Percentiles rank a stretch among this genome's conserved stretches.
Evolutionary conservation across 2,797 vertebrate species (phyloP).

Genomic region (Danio albolineatus): DNA sequence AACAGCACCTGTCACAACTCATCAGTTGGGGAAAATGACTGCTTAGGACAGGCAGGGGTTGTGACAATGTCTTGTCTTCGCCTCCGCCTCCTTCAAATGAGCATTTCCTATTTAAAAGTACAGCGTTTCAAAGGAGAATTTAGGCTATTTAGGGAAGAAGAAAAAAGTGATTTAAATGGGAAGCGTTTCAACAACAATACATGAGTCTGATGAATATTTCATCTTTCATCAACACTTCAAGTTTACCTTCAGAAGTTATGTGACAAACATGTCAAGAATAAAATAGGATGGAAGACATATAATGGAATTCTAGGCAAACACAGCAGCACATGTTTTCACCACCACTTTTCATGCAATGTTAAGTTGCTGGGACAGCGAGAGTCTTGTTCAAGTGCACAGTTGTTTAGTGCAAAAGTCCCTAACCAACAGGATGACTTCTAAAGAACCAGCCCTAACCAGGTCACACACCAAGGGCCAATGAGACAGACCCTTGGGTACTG

Average conservation of each 20-base stretch:
- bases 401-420: not conserved
- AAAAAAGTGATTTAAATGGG: not conserved
- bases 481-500: too few species aligned
- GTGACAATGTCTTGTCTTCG: slow-evolving; percentile 3
- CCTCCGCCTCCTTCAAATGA: slow-evolving; percentile 12
- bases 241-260: not conserved
- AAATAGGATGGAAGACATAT: not conserved
- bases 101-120: slow-evolving; percentile 15
- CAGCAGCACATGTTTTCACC: not conserved
- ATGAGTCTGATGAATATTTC: not conserved
- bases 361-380: not conserved
- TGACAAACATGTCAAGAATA: not conserved
- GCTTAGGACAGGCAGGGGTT: slow-evolving; percentile 19
- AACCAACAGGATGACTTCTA: not conserved
- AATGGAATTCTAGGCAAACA: not conserved
- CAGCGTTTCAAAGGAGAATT: slow-evolving; percentile 20
- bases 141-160: slow-evolving; percentile 13
- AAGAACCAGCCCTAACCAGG: not conserved
- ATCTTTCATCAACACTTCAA: not conserved
- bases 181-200: slow-evolving; percentile 23
- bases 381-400: not conserved
- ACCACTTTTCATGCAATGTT: not conserved
- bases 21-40: slow-evolving; percentile 50
- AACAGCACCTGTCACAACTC: slow-evolving; percentile 72
- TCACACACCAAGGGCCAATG: not conserved